These are phyloP conservation scores for Ceratosolen fusciceps DNA, from an alignment of 1,140 invertebrate genomes.

Conservation along the genomic window DNA sequence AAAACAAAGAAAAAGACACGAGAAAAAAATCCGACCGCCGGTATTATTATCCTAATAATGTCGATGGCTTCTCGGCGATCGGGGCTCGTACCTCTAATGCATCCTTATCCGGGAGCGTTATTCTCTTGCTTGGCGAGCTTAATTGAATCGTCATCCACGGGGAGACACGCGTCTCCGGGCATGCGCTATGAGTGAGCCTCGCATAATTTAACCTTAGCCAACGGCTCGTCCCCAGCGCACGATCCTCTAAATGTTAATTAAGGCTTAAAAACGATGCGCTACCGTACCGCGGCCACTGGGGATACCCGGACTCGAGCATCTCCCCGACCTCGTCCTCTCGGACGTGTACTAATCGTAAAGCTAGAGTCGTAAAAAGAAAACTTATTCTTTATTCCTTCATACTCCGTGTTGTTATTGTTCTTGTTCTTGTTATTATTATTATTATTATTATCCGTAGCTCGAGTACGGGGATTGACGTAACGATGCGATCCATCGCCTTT, in stretches of 20 bases:
- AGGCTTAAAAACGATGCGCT: neutral
- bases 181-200: neutral
- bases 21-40: too few relatives aligned
- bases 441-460: too few relatives aligned
- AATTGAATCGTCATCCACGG: constrained; percentile 7
- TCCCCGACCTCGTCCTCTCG: neutral
- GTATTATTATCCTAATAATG: too few relatives aligned
- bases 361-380: neutral
- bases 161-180: too few relatives aligned
- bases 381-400: too few relatives aligned
- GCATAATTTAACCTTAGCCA: neutral
- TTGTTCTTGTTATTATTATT: too few relatives aligned
- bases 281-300: neutral
- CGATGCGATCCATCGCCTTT: too few relatives aligned
- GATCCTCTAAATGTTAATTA: neutral
- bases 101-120: neutral
- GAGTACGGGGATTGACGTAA: too few relatives aligned
- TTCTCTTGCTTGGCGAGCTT: neutral
- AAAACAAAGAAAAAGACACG: too few relatives aligned
- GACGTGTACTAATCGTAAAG: neutral
- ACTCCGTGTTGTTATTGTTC: too few relatives aligned
- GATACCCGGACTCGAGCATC: too few relatives aligned
- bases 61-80: neutral
- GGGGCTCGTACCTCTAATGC: neutral
- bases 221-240: neutral